These are phyloP conservation scores for Sphenopsis melanotis DNA, from an alignment of 2,797 vertebrate species.

Conservation along the genomic window DNA sequence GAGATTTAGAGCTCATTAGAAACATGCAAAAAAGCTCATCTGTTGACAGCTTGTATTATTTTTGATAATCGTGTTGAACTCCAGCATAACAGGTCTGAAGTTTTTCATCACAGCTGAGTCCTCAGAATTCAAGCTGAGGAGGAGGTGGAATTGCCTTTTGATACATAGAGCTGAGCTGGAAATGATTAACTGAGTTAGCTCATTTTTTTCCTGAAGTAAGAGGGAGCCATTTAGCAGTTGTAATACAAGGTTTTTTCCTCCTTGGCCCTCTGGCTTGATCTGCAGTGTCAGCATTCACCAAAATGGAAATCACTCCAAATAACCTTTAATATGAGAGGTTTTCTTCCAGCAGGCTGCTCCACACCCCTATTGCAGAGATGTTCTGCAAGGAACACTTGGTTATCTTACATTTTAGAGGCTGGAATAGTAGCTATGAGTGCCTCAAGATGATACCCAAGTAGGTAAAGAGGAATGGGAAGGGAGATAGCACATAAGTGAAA, in stretches of 20 bases:
- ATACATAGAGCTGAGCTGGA: conserved; percentile 61
- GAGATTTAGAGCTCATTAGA: neutral
- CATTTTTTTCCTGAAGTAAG: conserved; percentile 72
- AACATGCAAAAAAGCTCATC: neutral
- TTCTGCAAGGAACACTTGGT: conserved; percentile 82
- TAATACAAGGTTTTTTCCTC: conserved; percentile 61
- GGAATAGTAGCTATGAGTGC: conserved; percentile 68
- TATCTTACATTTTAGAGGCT: conserved; percentile 75
- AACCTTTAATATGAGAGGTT: conserved; percentile 48
- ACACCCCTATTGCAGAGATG: conserved; percentile 67
- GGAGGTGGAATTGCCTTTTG: conserved; percentile 28
- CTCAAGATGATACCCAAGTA: conserved; percentile 57
- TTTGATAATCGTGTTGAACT: neutral
- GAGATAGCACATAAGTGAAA: conserved; percentile 26
- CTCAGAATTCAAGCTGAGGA: neutral
- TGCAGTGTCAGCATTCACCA: conserved; percentile 83
- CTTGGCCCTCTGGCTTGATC: conserved; percentile 70
- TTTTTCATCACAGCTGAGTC: neutral
- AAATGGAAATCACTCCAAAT: conserved; percentile 81
- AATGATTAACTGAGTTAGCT: conserved; percentile 75
- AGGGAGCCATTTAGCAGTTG: conserved; percentile 74
- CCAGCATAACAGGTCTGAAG: neutral
- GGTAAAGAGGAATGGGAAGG: conserved; percentile 24
- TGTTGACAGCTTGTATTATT: neutral
- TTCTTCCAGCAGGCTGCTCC: conserved; percentile 9